Conservation (phyloP, 1,140 invertebrate genomes). For the Ceratina japonica region DNA sequence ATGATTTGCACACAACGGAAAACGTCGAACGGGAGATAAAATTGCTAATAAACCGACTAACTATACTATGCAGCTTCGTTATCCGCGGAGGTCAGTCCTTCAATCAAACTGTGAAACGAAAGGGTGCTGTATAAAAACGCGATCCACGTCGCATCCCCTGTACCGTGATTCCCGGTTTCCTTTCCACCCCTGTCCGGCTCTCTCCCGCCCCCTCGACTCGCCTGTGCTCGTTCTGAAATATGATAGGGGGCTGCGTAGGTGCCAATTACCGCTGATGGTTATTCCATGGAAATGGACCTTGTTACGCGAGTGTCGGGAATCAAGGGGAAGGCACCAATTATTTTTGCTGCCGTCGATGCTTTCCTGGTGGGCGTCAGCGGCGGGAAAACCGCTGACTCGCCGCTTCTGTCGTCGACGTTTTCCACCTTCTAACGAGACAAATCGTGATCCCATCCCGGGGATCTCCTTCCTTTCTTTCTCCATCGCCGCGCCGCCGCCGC, state of each 20-base stretch:
- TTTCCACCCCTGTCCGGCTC: constrained; percentile 48
- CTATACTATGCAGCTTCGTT: constrained; percentile 72
- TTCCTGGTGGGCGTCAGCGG: constrained; percentile 53
- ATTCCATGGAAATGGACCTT: constrained; percentile 80
- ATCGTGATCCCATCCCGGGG: constrained; percentile 33
- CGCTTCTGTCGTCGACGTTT: constrained; percentile 49
- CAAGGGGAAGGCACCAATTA: constrained; percentile 77
- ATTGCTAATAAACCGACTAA: constrained; percentile 75
- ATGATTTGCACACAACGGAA: too few species aligned
- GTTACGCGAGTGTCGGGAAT: constrained; percentile 75
- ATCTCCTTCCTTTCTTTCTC: constrained; percentile 36
- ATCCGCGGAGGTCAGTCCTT: constrained; percentile 57
- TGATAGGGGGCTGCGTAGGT: constrained; percentile 75
- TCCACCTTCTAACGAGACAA: constrained; percentile 59
- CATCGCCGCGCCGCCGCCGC: background rate
- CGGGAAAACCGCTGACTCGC: constrained; percentile 56
- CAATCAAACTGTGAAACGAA: constrained; percentile 67
- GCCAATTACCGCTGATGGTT: constrained; percentile 79
- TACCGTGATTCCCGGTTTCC: constrained; percentile 58
- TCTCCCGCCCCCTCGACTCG: constrained; percentile 35
- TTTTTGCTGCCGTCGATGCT: constrained; percentile 73
- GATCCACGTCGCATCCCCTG: constrained; percentile 66
- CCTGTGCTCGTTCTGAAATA: constrained; percentile 74
- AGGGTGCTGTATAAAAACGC: constrained; percentile 74
- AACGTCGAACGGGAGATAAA: background rate